A percentile compares a stretch with the other conserved stretches of the same genome.
These are phyloP conservation scores for Crenuchus spilurus DNA, from an alignment of 2,797 vertebrate species.

Conservation along the genomic window DNA sequence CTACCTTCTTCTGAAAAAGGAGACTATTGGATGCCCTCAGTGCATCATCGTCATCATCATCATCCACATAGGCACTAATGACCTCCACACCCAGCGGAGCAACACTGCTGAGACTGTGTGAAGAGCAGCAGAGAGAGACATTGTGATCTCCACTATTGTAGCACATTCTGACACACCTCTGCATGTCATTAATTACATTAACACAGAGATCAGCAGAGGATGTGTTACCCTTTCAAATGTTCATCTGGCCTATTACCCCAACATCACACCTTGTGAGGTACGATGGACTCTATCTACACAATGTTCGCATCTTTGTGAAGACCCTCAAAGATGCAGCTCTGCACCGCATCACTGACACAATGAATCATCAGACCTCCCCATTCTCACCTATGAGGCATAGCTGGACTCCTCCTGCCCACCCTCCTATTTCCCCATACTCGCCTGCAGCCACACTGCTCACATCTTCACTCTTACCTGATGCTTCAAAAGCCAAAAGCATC, in stretches of 20 bases:
- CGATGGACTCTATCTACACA: slow-evolving; percentile 5
- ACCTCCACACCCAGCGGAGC: background rate
- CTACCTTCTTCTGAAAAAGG: background rate
- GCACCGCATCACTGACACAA: background rate
- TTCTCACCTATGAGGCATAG: too few species aligned
- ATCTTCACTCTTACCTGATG: background rate
- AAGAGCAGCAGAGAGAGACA: slow-evolving; percentile 11
- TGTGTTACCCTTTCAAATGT: slow-evolving; percentile 25
- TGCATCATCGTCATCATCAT: too few species aligned
- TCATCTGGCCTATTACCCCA: slow-evolving; percentile 19
- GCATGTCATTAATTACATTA: slow-evolving; percentile 29
- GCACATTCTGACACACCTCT: background rate
- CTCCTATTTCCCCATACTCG: background rate
- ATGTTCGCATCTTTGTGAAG: background rate
- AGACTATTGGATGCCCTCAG: too few species aligned
- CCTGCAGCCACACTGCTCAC: background rate
- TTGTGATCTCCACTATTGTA: slow-evolving; percentile 10
- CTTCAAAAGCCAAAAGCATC: background rate
- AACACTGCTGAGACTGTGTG: background rate
- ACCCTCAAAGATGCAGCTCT: background rate
- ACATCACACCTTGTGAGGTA: background rate
- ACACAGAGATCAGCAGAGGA: slow-evolving; percentile 31
- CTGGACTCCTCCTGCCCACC: too few species aligned
- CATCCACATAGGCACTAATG: slow-evolving; percentile 21
- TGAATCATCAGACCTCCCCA: background rate